Evolutionary conservation across 2,888 invertebrate genomes (phyloP).

Genomic region (Sabellastarte sp.): DNA sequence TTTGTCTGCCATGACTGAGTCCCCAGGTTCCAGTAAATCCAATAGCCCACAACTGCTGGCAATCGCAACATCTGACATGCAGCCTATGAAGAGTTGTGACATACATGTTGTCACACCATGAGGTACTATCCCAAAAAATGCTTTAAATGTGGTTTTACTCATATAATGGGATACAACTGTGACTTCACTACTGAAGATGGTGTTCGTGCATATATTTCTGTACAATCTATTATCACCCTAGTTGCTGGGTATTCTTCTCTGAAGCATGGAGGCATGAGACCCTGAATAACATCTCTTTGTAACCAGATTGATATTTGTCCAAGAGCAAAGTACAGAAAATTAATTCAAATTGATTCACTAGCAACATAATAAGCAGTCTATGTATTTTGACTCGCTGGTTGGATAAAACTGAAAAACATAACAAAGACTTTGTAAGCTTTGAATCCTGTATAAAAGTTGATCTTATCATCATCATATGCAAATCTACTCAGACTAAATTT

Average conservation of each 20-base stretch:
- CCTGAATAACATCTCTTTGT: not conserved
- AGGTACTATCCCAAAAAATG: slow-evolving; percentile 24
- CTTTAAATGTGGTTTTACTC: slow-evolving; percentile 23
- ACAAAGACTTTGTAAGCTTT: too few relatives aligned
- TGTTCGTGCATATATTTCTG: slow-evolving; percentile 27
- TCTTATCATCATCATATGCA: too few relatives aligned
- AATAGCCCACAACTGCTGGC: slow-evolving; percentile 16
- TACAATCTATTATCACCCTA: slow-evolving; percentile 30
- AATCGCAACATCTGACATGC: slow-evolving; percentile 26
- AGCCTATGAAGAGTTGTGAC: slow-evolving; percentile 24
- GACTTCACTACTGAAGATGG: slow-evolving; percentile 12
- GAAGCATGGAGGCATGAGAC: slow-evolving; percentile 21
- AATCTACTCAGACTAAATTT: too few relatives aligned
- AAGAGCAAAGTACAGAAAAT: not conserved
- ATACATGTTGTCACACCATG: slow-evolving; percentile 23
- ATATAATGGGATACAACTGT: slow-evolving; percentile 24
- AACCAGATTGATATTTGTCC: slow-evolving; percentile 1
- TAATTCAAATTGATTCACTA: too few relatives aligned
- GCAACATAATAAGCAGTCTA: too few relatives aligned
- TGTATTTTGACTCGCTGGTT: too few relatives aligned
- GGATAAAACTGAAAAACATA: too few relatives aligned
- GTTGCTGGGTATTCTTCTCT: slow-evolving; percentile 18
- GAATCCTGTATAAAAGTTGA: too few relatives aligned
- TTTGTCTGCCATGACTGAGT: slow-evolving; percentile 31
- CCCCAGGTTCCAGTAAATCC: slow-evolving; percentile 24